These are phyloP conservation scores for Eilema depressum DNA, from an alignment of 2,888 invertebrate genomes.

Conservation along the genomic window DNA sequence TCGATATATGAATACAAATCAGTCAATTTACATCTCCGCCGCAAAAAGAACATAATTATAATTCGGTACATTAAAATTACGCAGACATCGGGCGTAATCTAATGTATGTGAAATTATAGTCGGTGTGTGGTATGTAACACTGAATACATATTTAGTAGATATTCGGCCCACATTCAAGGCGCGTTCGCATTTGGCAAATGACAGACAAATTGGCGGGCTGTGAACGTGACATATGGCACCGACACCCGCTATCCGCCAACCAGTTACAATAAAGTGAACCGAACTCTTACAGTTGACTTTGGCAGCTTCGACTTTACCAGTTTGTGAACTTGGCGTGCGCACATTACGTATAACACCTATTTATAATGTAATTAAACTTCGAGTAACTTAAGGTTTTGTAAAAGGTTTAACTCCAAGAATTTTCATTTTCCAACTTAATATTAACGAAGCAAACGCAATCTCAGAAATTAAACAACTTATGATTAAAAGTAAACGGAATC, in stretches of 20 bases:
- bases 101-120: conserved; percentile 53
- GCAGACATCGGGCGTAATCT: conserved; percentile 42
- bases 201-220: conserved; percentile 76
- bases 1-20: conserved; percentile 50
- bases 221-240: conserved; percentile 73
- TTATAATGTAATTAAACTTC: conserved; percentile 37
- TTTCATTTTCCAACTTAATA: conserved; percentile 14
- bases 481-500: conserved; percentile 21
- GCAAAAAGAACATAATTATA: conserved; percentile 28
- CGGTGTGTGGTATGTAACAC: conserved; percentile 39
- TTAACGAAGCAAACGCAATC: conserved; percentile 19
- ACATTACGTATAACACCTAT: conserved; percentile 32
- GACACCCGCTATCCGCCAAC: conserved; percentile 59
- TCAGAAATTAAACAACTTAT: conserved; percentile 24
- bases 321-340: conserved; percentile 35
- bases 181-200: conserved; percentile 77
- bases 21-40: conserved; percentile 43
- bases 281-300: conserved; percentile 52
- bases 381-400: conserved; percentile 20
- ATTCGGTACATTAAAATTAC: conserved; percentile 39
- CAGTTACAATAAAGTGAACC: conserved; percentile 49
- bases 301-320: conserved; percentile 41
- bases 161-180: conserved; percentile 64
- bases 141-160: conserved; percentile 55
- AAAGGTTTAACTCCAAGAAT: conserved; percentile 22